Base-by-base conservation (phyloP, 2,888 invertebrate genomes). In the Amiota minor region DNA sequence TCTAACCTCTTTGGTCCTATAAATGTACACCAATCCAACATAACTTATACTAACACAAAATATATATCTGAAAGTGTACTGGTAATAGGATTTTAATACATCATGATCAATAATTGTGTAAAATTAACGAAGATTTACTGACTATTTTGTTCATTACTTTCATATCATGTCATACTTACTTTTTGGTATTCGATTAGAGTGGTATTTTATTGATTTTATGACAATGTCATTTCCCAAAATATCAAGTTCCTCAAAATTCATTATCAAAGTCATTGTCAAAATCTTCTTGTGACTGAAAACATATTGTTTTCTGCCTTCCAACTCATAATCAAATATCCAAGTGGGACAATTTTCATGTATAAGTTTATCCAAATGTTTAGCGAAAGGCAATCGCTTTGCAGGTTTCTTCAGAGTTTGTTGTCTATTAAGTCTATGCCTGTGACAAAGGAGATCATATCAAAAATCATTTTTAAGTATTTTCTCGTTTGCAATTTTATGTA, bases 291-390 rank as follows among this genome's bases (percentile, higher is more conserved):
- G 80, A 0, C 74, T 62, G 10, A 84, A 77, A 14, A 84, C 72
- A 18, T 80, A 74, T 65, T 69, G 75, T 8, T 59, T 72, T 35
- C 78, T 76, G 47, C 46, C 35, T 56, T 82, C 80, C 61, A 80
- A 75, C 72, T 87, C 79, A 70, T 67, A 75, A 67, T 87, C 81
- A 50, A 86, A 83, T 74, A 83, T 83, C 87, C 87, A 88, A 72
- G 81, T 80, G 3, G 78, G 78, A n/a, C 70, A 56, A 55, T 76
- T 72, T 1, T 53, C 50, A 46, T 47, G 64, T 59, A 86, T 46
- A 8, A 73, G 12, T 2, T 14, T 14, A 0, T 75, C 64, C n/a
- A 87, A 74, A 20, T 76, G 73, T 1, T 75, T 45, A 6, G 75
- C 76, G 49, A 81, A 83, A 4, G 75, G 62, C 11, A 62, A 10